phyloP scores from a whole-genome alignment of 2,797 vertebrate species.

The Fratercula arctica region DNA sequence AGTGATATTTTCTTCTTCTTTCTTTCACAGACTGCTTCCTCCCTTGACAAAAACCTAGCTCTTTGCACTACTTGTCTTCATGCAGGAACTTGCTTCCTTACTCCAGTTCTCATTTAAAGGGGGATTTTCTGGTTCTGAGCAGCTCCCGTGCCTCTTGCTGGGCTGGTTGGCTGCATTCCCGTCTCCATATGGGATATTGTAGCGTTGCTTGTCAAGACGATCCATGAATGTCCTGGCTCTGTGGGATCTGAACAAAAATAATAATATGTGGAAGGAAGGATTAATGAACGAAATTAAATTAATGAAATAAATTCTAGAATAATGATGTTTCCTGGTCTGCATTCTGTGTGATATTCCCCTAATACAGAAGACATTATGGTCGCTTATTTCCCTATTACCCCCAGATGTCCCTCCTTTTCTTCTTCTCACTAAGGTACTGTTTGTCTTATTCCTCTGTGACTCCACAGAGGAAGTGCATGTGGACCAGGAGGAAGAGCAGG shows the following conservation, averaged over 20 bases:
- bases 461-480: background rate
- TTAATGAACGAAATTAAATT: background rate
- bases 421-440: background rate
- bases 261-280: fast-evolving
- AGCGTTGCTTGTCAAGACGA: background rate
- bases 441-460: background rate
- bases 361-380: background rate
- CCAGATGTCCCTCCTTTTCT: background rate
- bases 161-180: background rate
- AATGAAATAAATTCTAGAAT: background rate
- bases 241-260: background rate
- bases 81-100: background rate
- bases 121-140: background rate
- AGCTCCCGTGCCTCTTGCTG: background rate
- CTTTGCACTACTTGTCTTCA: background rate
- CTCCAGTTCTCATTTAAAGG: background rate
- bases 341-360: background rate
- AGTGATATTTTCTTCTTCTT: background rate
- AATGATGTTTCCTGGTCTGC: background rate
- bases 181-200: background rate
- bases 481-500: background rate
- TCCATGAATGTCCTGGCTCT: background rate
- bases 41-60: background rate
- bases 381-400: background rate
- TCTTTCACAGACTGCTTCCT: background rate